Conservation (phyloP, 2,113 vertebrate species). For the Malurus melanocephalus region DNA sequence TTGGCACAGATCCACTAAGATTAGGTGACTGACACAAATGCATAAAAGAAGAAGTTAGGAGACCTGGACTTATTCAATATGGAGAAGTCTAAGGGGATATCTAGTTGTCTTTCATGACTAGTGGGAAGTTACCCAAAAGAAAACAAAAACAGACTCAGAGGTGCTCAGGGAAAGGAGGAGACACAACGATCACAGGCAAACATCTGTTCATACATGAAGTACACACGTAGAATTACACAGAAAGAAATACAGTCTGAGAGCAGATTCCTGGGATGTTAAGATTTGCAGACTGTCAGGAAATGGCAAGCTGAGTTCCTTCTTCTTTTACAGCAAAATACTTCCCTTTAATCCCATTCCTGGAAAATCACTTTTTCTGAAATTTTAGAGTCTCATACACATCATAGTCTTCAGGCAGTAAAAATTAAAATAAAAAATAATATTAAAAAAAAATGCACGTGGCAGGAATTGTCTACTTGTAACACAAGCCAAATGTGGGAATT, state of each 20-base stretch:
- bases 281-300: neutral
- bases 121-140: neutral
- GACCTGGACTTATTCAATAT: neutral
- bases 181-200: neutral
- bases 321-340: neutral
- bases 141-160: neutral
- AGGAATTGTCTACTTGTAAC: neutral
- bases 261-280: neutral
- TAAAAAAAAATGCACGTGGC: neutral
- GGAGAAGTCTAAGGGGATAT: neutral
- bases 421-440: neutral
- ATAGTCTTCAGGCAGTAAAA: neutral
- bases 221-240: neutral
- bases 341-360: neutral
- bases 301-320: neutral
- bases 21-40: neutral
- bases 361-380: neutral
- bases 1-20: neutral
- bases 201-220: neutral
- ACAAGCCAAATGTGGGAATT: neutral
- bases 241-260: neutral
- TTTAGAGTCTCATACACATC: neutral
- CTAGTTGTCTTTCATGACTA: neutral
- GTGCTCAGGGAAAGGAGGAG: neutral
- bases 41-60: neutral